Base-by-base conservation (phyloP, 2,888 invertebrate genomes). In the Embidobia sp. region DNA sequence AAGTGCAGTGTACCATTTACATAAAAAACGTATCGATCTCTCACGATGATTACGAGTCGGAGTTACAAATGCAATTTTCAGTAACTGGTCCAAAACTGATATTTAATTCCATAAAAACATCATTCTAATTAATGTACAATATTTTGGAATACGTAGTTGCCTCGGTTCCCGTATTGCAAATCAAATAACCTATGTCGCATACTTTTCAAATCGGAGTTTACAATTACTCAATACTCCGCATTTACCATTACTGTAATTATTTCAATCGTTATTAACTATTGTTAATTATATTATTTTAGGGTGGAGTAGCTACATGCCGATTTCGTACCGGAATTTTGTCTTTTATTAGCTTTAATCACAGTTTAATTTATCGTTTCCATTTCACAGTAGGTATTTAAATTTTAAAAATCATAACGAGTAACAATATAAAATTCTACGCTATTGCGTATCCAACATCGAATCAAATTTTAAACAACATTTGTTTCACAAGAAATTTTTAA, bases 121-220 rank as follows among this genome's bases (percentile, higher is more conserved):
- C 27, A 27, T 16, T 2, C 11, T 49, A 51, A 53, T 35, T 19
- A 29, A 33, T 35, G 15, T 48, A 55, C 29, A 55, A 29, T 48
- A 46, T 49, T 29, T 37, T 13, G 31, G 19, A 27, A 26, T 67
- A 19, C 29, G 16, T 13, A 15, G 33, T 59, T 55, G 61, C 40
- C 48, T 46, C 33, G 11, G 42, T 63, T 63, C 42, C 49, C 49
- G 42, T 57, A 53, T 75, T 63, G 66, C 61, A 63, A 57, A 75
- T 19, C 22, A 69, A 61, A 63, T 51, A 37, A 75, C 26, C 55
- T 46, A 46, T 69, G 7, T 40, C 69, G 55, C 42, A 49, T 55
- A 35, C 27, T 37, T 35, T 48, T 53, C 18, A 10, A 67, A 13
- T 37, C 26, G 53, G 61, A 61, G 44, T 44, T 16, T 15, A 18